Evolutionary conservation across 1,140 invertebrate species (phyloP).

Genomic region (Drosophila lacertosa): DNA sequence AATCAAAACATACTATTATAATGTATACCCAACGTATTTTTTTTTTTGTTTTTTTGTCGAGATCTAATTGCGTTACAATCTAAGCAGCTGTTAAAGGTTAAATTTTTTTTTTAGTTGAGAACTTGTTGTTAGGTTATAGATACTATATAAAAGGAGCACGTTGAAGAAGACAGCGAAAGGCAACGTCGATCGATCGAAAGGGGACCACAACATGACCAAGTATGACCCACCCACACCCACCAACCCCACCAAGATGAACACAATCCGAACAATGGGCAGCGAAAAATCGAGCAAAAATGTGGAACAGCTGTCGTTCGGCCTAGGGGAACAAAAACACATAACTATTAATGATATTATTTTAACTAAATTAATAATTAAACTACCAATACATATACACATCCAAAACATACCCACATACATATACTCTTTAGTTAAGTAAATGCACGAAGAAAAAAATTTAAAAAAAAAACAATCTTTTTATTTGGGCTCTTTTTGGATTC

Average conservation of each 20-base stretch:
- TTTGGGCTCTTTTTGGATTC: too few relatives aligned
- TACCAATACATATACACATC: slow-evolving; percentile 22
- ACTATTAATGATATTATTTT: slow-evolving; percentile 75
- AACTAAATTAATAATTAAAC: slow-evolving; percentile 65
- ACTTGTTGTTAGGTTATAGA: slow-evolving; percentile 43
- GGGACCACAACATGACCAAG: slow-evolving; percentile 5
- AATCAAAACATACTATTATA: slow-evolving; percentile 22
- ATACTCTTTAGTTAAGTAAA: slow-evolving; percentile 74
- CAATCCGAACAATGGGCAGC: neutral
- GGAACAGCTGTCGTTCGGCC: slow-evolving; percentile 33
- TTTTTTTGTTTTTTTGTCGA: slow-evolving; percentile 7
- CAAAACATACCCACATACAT: slow-evolving; percentile 14
- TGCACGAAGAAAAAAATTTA: slow-evolving; percentile 66
- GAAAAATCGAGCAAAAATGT: neutral
- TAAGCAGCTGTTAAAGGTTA: slow-evolving; percentile 33
- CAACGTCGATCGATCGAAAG: slow-evolving; percentile 13
- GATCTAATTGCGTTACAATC: slow-evolving; percentile 9
- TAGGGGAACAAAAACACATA: slow-evolving; percentile 41
- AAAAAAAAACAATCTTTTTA: too few relatives aligned
- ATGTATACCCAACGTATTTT: slow-evolving; percentile 57
- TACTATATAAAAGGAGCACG: slow-evolving; percentile 9
- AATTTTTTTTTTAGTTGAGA: slow-evolving; percentile 38
- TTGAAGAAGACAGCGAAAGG: slow-evolving; percentile 2
- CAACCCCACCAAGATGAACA: slow-evolving; percentile 22
- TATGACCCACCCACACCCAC: slow-evolving; percentile 12